Base-by-base conservation (phyloP, 2,797 vertebrate species). In the Eutrigla gurnardus region DNA sequence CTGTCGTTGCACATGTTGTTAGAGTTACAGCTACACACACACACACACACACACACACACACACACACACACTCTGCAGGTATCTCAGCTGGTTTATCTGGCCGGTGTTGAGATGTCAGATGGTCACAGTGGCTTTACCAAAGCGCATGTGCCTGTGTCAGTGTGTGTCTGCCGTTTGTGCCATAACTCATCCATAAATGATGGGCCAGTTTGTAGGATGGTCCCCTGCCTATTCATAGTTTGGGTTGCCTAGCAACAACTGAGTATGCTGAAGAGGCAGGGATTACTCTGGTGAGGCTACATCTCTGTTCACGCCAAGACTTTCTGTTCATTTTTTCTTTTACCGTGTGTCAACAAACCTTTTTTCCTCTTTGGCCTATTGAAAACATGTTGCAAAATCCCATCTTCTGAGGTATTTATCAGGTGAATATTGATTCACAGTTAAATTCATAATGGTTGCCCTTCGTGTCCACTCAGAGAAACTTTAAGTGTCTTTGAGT, bases 231-330 rank as follows among this genome's bases (percentile, higher is more conserved):
- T 89, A 88, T 92, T 93, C 89, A 88, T 92, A 88, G 94, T 94
- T 94, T 91, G 77, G 86, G 92, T 94, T 92, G 90, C 91, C 77
- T 91, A 89, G 91, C 88, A 93, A 93, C 92, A 83, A 7, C 35
- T 35, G 74, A 79, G 82, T 85, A 90, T 82, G 67, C 80, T 63
- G 65, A 87, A 80, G 65, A 82, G 69, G 76, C 33, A 79, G 84
- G 83, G 78, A 82, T 91, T 89, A 80, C 72, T 84, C 49, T 88
- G 66, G 64, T 65, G 73, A 80, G 79, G 80, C 82, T 77, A 57
- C 75, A 84, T 84, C 80, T 88, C 78, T 68, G 69, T 81, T 89
- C 75, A 53, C 52, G 52, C 61, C 52, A 33, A 65, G 50, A n/a
- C 49, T 69, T 54, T 75, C 52, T 66, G 53, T 77, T 73, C 58